Percentiles rank a stretch among this genome's conserved stretches.
These are phyloP conservation scores for Cyclopterus lumpus DNA, from an alignment of 2,797 vertebrate genomes.

Conservation along the genomic window DNA sequence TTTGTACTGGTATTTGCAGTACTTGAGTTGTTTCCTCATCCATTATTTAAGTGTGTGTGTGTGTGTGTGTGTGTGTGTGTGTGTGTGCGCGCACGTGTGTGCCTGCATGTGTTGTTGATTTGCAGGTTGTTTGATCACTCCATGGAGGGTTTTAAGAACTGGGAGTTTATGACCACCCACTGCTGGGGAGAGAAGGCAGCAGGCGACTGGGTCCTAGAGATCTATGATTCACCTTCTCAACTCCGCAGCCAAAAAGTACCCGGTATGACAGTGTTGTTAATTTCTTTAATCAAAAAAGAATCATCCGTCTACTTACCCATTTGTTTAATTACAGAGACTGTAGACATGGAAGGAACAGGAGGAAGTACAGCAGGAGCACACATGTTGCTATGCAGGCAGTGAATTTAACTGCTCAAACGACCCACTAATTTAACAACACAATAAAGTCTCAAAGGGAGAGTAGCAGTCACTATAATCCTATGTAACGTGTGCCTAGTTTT, in stretches of 20 bases:
- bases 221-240: constrained; percentile 97
- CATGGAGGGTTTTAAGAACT: constrained; percentile 99
- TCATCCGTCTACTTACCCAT: background rate
- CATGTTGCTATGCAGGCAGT: constrained; percentile 27
- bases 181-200: constrained; percentile 98
- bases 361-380: constrained; percentile 10
- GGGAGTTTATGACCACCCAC: constrained; percentile 99
- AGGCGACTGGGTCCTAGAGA: constrained; percentile 98
- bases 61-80: constrained; percentile 14
- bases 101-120: constrained; percentile 41
- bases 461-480: constrained; percentile 2
- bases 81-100: constrained; percentile 1
- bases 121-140: constrained; percentile 97
- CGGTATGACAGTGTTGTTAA: constrained; percentile 79
- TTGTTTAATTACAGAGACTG: background rate
- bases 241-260: constrained; percentile 98
- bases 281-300: constrained; percentile 9
- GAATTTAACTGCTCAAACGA: constrained; percentile 39
- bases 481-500: background rate
- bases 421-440: constrained; percentile 55
- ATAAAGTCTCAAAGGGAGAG: constrained; percentile 43
- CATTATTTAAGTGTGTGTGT: constrained; percentile 14
- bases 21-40: constrained; percentile 43
- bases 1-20: constrained; percentile 40
- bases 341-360: background rate